phyloP scores from a whole-genome alignment of 2,888 invertebrate genomes.

The Xestia sexstrigata region DNA sequence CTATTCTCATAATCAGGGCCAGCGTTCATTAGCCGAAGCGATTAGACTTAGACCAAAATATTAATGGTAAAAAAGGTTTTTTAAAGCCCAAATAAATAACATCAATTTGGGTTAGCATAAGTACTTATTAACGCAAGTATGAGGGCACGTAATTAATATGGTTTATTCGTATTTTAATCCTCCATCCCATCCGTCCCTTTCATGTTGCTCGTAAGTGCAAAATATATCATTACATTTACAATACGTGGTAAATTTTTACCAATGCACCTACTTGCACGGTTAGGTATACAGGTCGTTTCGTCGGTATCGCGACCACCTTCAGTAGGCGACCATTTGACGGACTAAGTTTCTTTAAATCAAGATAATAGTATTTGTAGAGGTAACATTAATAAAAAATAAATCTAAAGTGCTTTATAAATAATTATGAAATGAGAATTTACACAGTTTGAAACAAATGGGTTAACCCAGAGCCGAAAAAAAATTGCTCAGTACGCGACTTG shows the following conservation, averaged over 20 bases:
- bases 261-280: constrained; percentile 19
- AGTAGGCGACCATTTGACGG: too few relatives aligned
- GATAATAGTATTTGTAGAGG: too few relatives aligned
- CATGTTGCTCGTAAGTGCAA: not conserved
- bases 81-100: not conserved
- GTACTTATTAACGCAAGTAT: not conserved
- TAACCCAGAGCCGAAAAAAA: too few relatives aligned
- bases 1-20: constrained; percentile 26
- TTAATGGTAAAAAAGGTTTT: not conserved
- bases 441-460: too few relatives aligned
- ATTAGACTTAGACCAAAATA: constrained; percentile 4
- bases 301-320: too few relatives aligned
- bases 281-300: not conserved
- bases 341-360: too few relatives aligned
- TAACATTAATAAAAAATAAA: too few relatives aligned
- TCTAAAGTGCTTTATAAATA: too few relatives aligned
- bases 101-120: not conserved
- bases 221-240: not conserved
- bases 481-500: too few relatives aligned
- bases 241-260: not conserved
- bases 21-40: constrained; percentile 20
- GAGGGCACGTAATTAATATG: not conserved
- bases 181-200: not conserved
- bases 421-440: too few relatives aligned
- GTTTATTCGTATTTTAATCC: not conserved